Evolutionary conservation across 2,797 vertebrate species (phyloP), one percentile per base, ranked within the genome.

Genomic region (Premnoplex brunnescens): DNA sequence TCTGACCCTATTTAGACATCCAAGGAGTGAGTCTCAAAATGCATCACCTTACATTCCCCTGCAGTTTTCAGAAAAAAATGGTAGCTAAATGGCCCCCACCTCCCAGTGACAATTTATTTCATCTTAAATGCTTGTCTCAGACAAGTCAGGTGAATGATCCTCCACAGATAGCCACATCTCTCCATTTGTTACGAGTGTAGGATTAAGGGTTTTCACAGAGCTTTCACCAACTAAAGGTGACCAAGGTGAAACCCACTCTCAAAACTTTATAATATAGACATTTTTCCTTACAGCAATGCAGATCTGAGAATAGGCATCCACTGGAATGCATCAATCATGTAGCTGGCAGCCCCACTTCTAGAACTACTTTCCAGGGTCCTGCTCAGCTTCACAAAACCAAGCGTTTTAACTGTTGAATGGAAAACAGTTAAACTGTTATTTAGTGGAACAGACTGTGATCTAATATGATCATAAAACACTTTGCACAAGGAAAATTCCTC

Each of bases 311-410:
- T 44, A 91, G 32, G 18, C 55, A 69, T 34, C 55, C 39, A 30
- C 73, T 91, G 85, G 73, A 90, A 91, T 76, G 20, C 48, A 76
- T 80, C 43, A 2, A 48, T 85, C 88, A 63, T 4, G 26, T 32
- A 59, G 62, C 75, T 89, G 78, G 59, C 62, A 88, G 62, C 79
- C 62, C 12, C 1, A 0, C 43, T 81, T 78, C 69, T 76, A 82
- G 66, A 84, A 43, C 52, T 34, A 22, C 69, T 93, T 95, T 90
- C 88, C 69, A 71, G 62, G 56, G 41, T 76, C 77, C 88, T 91
- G 85, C 82, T 91, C 76, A 94, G 88, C 49, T 66, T 97, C 90
- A 88, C 55, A 81, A 36, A 88, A 80, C 54, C 66, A 69, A 84
- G 43, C 2, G 0, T 60, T 96, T 94, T 92, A 94, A 86, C 83